phyloP scores from a whole-genome alignment of 35 echinoderm and acorn worm species.

The Chiridota heheva region DNA sequence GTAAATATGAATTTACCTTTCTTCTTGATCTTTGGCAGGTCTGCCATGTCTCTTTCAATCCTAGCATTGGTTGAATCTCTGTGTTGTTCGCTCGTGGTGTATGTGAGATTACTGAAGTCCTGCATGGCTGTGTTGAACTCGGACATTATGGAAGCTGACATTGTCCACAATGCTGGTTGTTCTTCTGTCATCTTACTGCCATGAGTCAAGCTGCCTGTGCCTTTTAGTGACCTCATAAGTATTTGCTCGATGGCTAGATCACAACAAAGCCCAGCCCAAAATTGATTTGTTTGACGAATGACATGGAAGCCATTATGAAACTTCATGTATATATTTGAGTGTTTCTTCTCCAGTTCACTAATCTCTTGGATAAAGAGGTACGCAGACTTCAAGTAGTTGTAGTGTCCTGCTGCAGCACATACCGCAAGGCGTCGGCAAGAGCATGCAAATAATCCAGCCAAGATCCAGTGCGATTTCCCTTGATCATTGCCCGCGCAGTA shows the following conservation, averaged over 20 bases:
- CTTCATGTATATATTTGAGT: slow-evolving; percentile 2
- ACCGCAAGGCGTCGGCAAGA: not conserved
- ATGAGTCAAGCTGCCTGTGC: not conserved
- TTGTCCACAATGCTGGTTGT: not conserved
- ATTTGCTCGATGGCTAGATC: slow-evolving; percentile 1
- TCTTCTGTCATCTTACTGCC: too few relatives aligned
- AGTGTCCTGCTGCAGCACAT: slow-evolving; percentile 13
- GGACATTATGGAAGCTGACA: not conserved
- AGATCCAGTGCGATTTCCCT: slow-evolving; percentile 46
- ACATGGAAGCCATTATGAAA: slow-evolving; percentile 13
- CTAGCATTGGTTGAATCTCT: slow-evolving; percentile 37
- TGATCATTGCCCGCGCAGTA: slow-evolving; percentile 35
- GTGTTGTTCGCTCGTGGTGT: slow-evolving; percentile 51
- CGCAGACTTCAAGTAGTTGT: not conserved
- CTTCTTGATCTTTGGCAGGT: too few relatives aligned
- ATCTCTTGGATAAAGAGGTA: too few relatives aligned
- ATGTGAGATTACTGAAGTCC: slow-evolving; percentile 14
- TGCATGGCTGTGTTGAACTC: slow-evolving; percentile 29
- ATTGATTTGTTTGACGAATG: not conserved
- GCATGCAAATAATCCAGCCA: not conserved
- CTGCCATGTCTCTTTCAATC: slow-evolving; percentile 24
- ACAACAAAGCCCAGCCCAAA: not conserved
- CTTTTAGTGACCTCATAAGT: too few relatives aligned
- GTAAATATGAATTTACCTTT: too few relatives aligned
- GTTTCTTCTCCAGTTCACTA: too few relatives aligned